Percentiles rank a stretch among this genome's conserved stretches.
phyloP scores from a whole-genome alignment of 2,888 invertebrate genomes.

The Aplocera efformata region DNA sequence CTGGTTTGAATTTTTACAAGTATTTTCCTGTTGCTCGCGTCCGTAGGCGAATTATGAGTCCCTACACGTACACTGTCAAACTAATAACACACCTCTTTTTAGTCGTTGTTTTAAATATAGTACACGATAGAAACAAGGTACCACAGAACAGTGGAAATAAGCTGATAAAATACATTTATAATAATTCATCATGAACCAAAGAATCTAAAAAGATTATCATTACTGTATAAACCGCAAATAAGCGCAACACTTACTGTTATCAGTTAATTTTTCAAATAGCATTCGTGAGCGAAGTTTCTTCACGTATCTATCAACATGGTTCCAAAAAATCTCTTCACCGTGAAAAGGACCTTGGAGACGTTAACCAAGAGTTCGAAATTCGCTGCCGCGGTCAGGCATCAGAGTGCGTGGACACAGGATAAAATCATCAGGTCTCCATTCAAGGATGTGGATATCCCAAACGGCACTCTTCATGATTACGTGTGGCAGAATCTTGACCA shows the following conservation, averaged over 20 bases:
- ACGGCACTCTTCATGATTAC: slow-evolving; percentile 80
- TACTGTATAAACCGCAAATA: no score
- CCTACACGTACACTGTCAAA: no score
- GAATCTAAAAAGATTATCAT: no score
- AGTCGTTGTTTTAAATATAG: no score
- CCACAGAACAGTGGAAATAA: no score
- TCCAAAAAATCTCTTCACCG: slow-evolving; percentile 42
- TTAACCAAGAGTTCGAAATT: slow-evolving; percentile 39
- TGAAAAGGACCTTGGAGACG: slow-evolving; percentile 41
- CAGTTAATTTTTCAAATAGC: slow-evolving; percentile 15
- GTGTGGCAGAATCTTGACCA: slow-evolving; percentile 82
- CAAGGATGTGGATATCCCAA: slow-evolving; percentile 71
- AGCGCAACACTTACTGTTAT: not conserved
- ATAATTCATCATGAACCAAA: no score
- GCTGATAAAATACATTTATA: no score
- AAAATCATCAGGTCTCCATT: slow-evolving; percentile 71
- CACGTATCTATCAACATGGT: slow-evolving; percentile 33
- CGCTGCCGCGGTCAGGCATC: slow-evolving; percentile 38
- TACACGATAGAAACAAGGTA: no score
- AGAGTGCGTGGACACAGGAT: slow-evolving; percentile 59
- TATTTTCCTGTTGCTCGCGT: no score
- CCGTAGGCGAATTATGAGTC: no score
- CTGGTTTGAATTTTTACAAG: no score
- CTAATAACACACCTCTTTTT: no score
- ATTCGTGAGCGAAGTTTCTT: not conserved